phyloP scores from a whole-genome alignment of 2,113 vertebrate genomes.

The Leptobrachium leishanense region DNA sequence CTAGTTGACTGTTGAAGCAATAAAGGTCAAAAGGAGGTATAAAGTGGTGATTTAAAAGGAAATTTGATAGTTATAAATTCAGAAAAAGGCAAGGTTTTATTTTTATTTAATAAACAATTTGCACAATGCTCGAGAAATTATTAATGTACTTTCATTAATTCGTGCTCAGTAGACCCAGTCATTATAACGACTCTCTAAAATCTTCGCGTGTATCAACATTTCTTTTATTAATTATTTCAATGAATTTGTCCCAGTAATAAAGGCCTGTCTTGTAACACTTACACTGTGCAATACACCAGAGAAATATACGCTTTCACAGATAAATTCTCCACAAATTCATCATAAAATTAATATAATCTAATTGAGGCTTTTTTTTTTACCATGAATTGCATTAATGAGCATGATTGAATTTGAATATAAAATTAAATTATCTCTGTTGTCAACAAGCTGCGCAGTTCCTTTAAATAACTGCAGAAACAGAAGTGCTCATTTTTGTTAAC shows the following conservation, averaged over 20 bases:
- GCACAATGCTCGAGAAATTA: no score
- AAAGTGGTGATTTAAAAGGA: no score
- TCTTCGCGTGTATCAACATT: background rate
- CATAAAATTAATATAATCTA: constrained; percentile 30
- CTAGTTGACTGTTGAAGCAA: no score
- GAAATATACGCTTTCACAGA: background rate
- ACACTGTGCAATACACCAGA: constrained; percentile 2
- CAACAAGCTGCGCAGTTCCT: background rate
- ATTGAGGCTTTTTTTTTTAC: constrained; percentile 6
- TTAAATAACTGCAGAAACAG: constrained; percentile 2
- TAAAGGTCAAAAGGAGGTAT: no score
- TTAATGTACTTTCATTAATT: no score
- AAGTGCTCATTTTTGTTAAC: constrained; percentile 4
- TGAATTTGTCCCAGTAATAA: background rate
- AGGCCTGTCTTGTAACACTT: background rate
- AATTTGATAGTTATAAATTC: no score
- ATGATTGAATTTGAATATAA: constrained; percentile 22
- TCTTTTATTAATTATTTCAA: background rate
- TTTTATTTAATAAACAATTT: no score
- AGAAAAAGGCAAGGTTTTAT: no score
- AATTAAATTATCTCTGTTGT: constrained; percentile 23
- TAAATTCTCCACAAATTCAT: background rate
- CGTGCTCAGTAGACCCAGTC: no score
- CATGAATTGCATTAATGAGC: constrained; percentile 10
- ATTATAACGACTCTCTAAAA: no score